A percentile compares a stretch with the other conserved stretches of the same genome.
These are phyloP conservation scores for Champsocephalus gunnari DNA, from an alignment of 2,797 vertebrate species.

Conservation along the genomic window DNA sequence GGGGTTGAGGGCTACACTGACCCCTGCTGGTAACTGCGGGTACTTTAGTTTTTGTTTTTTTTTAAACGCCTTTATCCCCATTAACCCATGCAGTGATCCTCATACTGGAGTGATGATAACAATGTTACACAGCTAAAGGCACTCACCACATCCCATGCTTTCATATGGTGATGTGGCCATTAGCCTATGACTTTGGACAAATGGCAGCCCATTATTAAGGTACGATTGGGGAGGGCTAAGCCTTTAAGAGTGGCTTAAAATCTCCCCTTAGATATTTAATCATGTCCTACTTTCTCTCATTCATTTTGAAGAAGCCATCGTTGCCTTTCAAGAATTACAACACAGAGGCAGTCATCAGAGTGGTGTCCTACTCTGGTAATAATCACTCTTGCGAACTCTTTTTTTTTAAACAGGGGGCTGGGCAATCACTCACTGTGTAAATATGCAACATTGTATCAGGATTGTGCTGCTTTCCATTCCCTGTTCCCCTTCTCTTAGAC, in stretches of 20 bases:
- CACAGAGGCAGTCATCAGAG: conserved; percentile 47
- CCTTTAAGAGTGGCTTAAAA: conserved; percentile 73
- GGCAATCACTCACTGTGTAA: conserved; percentile 30
- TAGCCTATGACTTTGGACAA: conserved; percentile 71
- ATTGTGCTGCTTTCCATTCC: conserved; percentile 25
- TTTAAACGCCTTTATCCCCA: conserved; percentile 7
- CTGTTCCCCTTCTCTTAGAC: background rate
- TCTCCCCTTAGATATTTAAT: conserved; percentile 64
- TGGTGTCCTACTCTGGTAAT: conserved; percentile 53
- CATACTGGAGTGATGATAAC: conserved; percentile 47
- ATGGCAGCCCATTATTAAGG: conserved; percentile 62
- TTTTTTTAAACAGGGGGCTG: conserved; percentile 2
- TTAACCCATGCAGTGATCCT: conserved; percentile 65
- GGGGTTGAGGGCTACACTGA: conserved; percentile 67
- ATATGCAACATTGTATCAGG: conserved; percentile 21
- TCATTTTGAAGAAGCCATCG: conserved; percentile 25
- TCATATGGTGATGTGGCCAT: conserved; percentile 68
- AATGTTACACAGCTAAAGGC: conserved; percentile 42
- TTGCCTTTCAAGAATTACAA: conserved; percentile 69
- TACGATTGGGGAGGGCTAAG: conserved; percentile 55
- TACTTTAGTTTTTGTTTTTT: background rate
- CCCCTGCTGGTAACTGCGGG: conserved; percentile 65
- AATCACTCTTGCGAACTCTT: background rate
- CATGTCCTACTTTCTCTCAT: conserved; percentile 56
- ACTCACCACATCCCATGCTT: conserved; percentile 36